These are phyloP conservation scores for Micropterix aruncella DNA, from an alignment of 2,888 invertebrate species.

Conservation along the genomic window DNA sequence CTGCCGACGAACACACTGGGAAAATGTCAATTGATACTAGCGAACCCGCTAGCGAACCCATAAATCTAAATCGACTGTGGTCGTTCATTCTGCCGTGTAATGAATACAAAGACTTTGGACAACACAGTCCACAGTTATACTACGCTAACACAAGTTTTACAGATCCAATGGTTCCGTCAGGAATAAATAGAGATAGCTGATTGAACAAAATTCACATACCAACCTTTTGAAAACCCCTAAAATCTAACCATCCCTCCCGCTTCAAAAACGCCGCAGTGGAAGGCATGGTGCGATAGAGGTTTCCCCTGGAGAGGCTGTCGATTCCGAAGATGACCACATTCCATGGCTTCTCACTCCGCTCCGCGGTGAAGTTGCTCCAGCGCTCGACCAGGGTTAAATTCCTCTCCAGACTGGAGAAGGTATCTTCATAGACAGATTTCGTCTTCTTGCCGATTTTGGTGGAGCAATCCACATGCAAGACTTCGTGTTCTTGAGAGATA, in stretches of 20 bases:
- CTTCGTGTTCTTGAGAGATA: neutral
- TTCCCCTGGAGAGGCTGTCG: constrained; percentile 71
- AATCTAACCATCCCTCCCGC: constrained; percentile 53
- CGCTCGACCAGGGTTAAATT: neutral
- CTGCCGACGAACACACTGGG: too few relatives aligned
- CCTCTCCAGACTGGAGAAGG: neutral
- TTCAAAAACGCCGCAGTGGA: constrained; percentile 52
- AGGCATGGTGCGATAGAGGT: constrained; percentile 63
- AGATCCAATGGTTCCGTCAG: too few relatives aligned
- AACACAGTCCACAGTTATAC: too few relatives aligned
- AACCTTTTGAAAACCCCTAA: constrained; percentile 61
- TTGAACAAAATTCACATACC: too few relatives aligned
- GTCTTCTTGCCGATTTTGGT: neutral
- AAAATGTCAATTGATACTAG: too few relatives aligned
- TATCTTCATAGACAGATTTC: neutral
- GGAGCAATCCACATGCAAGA: neutral
- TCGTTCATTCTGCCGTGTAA: too few relatives aligned
- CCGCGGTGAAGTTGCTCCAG: neutral
- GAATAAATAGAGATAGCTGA: too few relatives aligned
- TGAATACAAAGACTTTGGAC: too few relatives aligned
- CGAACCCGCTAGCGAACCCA: too few relatives aligned
- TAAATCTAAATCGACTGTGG: too few relatives aligned
- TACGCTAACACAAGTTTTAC: too few relatives aligned
- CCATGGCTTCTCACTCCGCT: constrained; percentile 14
- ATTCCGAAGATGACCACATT: constrained; percentile 68